A percentile compares a stretch with the other conserved stretches of the same genome.
Evolutionary conservation across 2,797 vertebrate species (phyloP).

Genomic region (Hapalemur alaotrensis): DNA sequence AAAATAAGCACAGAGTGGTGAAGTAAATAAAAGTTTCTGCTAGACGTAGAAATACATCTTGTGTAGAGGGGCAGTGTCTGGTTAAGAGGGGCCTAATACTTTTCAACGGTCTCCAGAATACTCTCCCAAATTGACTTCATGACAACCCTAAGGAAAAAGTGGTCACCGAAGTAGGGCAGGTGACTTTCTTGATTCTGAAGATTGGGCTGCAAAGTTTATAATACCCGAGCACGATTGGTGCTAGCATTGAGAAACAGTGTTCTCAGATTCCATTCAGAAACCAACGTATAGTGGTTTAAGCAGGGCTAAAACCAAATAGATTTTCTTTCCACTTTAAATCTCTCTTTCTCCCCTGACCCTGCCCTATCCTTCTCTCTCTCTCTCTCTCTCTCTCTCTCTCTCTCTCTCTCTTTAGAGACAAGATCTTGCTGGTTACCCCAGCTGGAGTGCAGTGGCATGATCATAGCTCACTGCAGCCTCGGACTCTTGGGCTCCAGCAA

Average conservation of each 20-base stretch:
- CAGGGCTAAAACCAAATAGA: not conserved
- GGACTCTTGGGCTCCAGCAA: not conserved
- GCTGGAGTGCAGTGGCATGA: not conserved
- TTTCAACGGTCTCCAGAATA: not conserved
- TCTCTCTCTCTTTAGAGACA: too few relatives aligned
- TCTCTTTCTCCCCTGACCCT: not conserved
- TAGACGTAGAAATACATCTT: not conserved
- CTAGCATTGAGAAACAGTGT: accelerated
- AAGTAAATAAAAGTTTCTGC: not conserved
- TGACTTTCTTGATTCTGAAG: not conserved
- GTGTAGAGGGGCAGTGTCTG: accelerated
- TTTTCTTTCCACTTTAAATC: not conserved
- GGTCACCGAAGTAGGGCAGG: accelerated
- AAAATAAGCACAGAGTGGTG: not conserved
- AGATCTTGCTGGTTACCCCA: not conserved
- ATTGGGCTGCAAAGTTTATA: not conserved
- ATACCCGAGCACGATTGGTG: accelerated
- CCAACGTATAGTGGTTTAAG: not conserved
- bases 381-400: not conserved
- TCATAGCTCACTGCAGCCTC: not conserved
- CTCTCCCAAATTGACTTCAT: not conserved
- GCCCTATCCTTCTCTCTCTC: not conserved
- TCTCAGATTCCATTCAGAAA: not conserved
- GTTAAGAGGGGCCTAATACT: not conserved
- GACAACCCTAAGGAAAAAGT: not conserved